Conservation (phyloP, 2,113 vertebrate genomes). For the Saguinus imperator region DNA sequence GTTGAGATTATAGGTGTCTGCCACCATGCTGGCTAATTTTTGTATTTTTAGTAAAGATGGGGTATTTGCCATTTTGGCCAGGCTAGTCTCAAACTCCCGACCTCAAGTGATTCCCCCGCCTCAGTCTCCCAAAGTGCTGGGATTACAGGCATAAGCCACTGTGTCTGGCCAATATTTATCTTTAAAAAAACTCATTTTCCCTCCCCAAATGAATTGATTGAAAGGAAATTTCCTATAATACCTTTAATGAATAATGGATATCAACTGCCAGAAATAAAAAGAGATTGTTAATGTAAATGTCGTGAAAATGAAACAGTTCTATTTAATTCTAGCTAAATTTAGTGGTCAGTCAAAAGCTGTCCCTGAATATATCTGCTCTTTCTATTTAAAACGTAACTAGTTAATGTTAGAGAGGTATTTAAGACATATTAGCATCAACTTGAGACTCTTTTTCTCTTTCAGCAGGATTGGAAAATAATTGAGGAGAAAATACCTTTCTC, state of each 20-base stretch:
- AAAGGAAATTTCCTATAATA: background rate
- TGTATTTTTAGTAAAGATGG: too few relatives aligned
- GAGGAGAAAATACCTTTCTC: background rate
- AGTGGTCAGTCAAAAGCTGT: background rate
- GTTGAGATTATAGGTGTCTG: too few relatives aligned
- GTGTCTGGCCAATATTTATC: too few relatives aligned
- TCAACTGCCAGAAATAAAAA: background rate
- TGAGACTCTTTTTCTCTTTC: background rate
- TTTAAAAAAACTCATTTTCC: background rate
- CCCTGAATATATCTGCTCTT: background rate
- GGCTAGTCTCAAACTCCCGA: too few relatives aligned
- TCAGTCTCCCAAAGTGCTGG: too few relatives aligned
- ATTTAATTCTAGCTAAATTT: conserved; percentile 35
- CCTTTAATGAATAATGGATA: background rate
- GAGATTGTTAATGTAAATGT: conserved; percentile 7
- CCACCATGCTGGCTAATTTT: too few relatives aligned
- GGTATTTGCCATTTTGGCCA: too few relatives aligned
- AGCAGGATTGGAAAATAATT: background rate
- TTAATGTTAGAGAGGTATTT: background rate
- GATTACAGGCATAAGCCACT: too few relatives aligned
- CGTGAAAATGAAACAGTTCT: background rate
- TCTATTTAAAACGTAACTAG: background rate
- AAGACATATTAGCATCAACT: background rate
- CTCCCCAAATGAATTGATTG: background rate
- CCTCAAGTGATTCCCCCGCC: too few relatives aligned